A percentile compares a stretch with the other conserved stretches of the same genome.
These are phyloP conservation scores for Xanthorhoe designata DNA, from an alignment of 2,888 invertebrate genomes.

Conservation along the genomic window DNA sequence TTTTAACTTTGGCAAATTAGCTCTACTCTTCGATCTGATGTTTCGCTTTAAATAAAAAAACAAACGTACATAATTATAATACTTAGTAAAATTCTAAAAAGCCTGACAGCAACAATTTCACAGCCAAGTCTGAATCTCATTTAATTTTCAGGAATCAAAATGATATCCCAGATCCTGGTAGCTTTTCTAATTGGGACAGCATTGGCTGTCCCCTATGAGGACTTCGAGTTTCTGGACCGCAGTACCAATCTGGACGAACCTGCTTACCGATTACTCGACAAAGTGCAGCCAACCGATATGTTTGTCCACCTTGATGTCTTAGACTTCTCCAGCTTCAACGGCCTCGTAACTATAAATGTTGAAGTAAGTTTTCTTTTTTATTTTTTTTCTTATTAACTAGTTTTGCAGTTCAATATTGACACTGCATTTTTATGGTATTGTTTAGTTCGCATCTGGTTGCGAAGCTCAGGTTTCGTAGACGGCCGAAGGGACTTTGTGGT, in stretches of 20 bases:
- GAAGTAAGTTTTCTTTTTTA: slow-evolving; percentile 59
- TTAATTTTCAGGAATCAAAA: slow-evolving; percentile 59
- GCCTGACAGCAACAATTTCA: no score
- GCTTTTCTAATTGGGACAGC: slow-evolving; percentile 60
- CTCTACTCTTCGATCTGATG: no score
- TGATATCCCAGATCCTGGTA: slow-evolving; percentile 57
- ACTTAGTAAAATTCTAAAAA: no score
- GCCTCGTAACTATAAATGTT: slow-evolving; percentile 59
- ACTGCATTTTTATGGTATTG: no score
- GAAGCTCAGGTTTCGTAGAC: no score
- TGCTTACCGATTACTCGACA: slow-evolving; percentile 64
- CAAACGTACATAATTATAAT: no score
- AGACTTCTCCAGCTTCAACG: slow-evolving; percentile 60
- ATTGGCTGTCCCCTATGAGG: slow-evolving; percentile 59
- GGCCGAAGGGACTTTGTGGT: no score
- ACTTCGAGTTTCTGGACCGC: slow-evolving; percentile 64
- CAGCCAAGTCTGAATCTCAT: background rate
- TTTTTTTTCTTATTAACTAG: no score
- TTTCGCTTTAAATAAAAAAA: no score
- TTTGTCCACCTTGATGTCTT: slow-evolving; percentile 71
- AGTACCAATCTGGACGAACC: slow-evolving; percentile 66
- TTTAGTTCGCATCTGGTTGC: no score
- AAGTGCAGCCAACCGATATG: slow-evolving; percentile 62
- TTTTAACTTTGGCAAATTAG: no score
- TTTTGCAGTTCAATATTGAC: no score